phyloP scores from a whole-genome alignment of 1,140 invertebrate species.

The Oryzaephilus surinamensis region DNA sequence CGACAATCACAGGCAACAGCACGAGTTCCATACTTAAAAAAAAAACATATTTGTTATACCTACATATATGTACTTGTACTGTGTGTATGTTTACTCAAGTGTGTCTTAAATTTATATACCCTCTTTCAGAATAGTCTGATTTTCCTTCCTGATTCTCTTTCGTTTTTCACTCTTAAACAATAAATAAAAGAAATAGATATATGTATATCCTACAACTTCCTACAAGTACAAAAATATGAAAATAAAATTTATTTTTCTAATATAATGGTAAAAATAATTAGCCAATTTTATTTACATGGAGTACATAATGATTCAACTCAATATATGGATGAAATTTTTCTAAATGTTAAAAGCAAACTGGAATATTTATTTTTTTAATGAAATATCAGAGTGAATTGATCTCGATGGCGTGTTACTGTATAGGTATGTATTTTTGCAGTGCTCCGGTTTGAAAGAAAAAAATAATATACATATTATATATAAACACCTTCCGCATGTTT shows the following conservation, averaged over 20 bases:
- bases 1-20: slow-evolving; percentile 29
- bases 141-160: not conserved
- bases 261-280: too few species aligned
- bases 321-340: not conserved
- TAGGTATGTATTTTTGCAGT: not conserved
- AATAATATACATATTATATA: not conserved
- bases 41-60: slow-evolving; percentile 4
- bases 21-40: slow-evolving; percentile 7
- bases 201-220: not conserved
- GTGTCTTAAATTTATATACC: slow-evolving; percentile 16
- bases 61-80: slow-evolving; percentile 12
- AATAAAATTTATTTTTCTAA: too few species aligned
- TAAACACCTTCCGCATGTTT: slow-evolving; percentile 10
- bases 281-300: too few species aligned
- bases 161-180: not conserved
- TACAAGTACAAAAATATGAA: too few species aligned
- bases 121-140: too few species aligned
- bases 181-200: not conserved
- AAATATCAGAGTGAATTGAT: slow-evolving; percentile 8
- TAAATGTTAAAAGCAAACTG: too few species aligned
- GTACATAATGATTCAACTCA: too few species aligned
- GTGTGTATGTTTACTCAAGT: slow-evolving; percentile 13
- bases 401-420: slow-evolving; percentile 6
- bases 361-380: too few species aligned
- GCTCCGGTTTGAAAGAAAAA: slow-evolving; percentile 6